Percentiles rank a stretch among this genome's conserved stretches.
These are phyloP conservation scores for Zaprionus kolodkinae DNA, from an alignment of 1,140 invertebrate species.

Conservation along the genomic window DNA sequence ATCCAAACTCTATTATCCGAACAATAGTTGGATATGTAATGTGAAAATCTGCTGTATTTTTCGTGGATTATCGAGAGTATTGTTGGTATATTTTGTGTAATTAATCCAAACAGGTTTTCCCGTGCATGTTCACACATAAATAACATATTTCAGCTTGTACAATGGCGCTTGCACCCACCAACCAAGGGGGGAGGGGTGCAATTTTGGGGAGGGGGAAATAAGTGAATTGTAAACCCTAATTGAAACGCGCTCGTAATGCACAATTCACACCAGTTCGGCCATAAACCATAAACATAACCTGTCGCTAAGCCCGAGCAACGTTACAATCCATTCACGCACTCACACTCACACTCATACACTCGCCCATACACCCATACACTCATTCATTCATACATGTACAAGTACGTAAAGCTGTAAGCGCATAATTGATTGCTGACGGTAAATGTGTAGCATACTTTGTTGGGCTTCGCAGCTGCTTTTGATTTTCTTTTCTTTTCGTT, in stretches of 20 bases:
- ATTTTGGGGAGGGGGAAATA: conserved; percentile 1
- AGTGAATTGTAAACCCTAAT: conserved; percentile 31
- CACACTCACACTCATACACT: not conserved
- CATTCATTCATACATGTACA: conserved; percentile 19
- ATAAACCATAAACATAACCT: conserved; percentile 59
- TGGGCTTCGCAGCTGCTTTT: conserved; percentile 68
- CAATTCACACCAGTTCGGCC: conserved; percentile 24
- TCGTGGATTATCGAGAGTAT: not conserved
- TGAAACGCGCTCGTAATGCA: conserved; percentile 31
- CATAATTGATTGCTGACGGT: conserved; percentile 46
- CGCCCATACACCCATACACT: not conserved
- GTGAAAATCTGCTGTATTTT: not conserved
- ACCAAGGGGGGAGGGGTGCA: too few species aligned
- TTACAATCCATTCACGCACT: conserved; percentile 16
- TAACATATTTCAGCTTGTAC: not conserved
- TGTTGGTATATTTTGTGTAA: not conserved
- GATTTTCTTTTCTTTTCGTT: conserved; percentile 15
- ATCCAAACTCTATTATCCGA: too few species aligned
- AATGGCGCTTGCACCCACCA: too few species aligned
- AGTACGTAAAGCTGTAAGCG: conserved; percentile 37
- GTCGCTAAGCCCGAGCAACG: conserved; percentile 32
- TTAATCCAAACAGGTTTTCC: not conserved
- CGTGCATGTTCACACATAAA: not conserved
- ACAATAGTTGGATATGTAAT: not conserved
- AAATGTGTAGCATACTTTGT: conserved; percentile 75